Conservation (phyloP, 2,797 vertebrate genomes). For the Fratercula arctica region DNA sequence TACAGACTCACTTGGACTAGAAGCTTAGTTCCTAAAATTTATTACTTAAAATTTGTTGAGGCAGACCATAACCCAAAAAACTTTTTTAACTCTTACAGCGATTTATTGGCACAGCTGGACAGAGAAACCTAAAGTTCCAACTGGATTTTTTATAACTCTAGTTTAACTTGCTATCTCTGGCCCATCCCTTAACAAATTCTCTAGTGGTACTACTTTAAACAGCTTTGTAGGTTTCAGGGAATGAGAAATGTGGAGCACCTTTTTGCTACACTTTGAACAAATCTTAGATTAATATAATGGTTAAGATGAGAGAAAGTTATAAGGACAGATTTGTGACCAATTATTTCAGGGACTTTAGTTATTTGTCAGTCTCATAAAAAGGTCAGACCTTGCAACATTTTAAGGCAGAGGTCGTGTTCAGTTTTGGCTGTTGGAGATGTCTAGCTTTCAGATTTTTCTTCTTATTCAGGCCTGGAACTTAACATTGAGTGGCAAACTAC, state of each 20-base stretch:
- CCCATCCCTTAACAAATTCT: background rate
- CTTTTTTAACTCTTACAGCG: background rate
- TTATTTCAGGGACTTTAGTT: background rate
- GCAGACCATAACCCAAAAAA: background rate
- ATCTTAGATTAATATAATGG: background rate
- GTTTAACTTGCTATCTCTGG: background rate
- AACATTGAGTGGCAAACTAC: background rate
- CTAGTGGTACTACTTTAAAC: background rate
- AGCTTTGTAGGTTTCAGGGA: background rate
- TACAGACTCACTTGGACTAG: accelerated
- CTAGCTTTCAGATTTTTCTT: background rate
- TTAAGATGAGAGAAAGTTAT: background rate
- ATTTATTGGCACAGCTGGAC: background rate
- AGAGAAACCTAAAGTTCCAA: background rate
- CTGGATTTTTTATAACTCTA: background rate
- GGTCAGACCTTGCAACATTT: background rate
- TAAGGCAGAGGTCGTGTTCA: background rate
- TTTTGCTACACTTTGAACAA: background rate
- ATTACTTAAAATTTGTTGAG: background rate
- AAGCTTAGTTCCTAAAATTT: background rate
- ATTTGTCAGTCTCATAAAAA: background rate
- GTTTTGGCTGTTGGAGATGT: background rate
- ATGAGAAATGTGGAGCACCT: background rate
- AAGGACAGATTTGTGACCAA: background rate
- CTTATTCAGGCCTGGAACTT: background rate